Evolutionary conservation across 2,888 invertebrate genomes (phyloP), one percentile per base, ranked within the genome.

Genomic region (Taphrorychus bicolor): DNA sequence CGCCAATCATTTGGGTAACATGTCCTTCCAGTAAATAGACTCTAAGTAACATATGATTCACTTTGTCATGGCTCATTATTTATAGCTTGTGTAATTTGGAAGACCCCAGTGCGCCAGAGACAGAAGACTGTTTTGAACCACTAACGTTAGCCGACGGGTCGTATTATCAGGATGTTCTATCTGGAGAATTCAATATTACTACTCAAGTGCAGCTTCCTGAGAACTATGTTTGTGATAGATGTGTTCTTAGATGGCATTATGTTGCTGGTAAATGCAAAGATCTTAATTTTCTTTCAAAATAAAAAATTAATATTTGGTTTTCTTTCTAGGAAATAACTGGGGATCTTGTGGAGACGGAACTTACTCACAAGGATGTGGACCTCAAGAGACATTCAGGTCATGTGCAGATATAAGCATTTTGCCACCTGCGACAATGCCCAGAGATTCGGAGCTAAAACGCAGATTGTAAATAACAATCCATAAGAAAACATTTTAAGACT

Each of bases 211-310:
- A 72, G 21, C 77, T 85, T 7, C 85, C 86, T 0, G 32, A 73
- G 7, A 75, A 76, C 24, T 59, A 85, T 9, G 79, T 73, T 2
- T 86, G 85, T 73, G 72, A 83, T 0, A 80, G 82, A 59, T 85
- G 86, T 66, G 84, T 85, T 1, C 71, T 86, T 0, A 81, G 85
- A 64, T 86, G 86, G 70, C 66, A 70, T 24, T 70, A 70, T 59
- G 32, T 41, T 14, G 56, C 70, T 48, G 70, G 69, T 66, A 65
- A 56, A n/a, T n/a, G n/a, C n/a, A n/a, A n/a, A n/a, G 51, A 19
- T 51, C 5, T 51, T 45, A 45, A 18, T 19, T 51, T 5, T 21
- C 11, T n/a, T 19, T 21, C 18, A 18, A 7, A 21, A 51, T 5
- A 51, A 5, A 2, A 14, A 7, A 17, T 5, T 16, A 16, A 11